Evolutionary conservation across 2,888 invertebrate species (phyloP).

Genomic region (Hypercompe scribonia): DNA sequence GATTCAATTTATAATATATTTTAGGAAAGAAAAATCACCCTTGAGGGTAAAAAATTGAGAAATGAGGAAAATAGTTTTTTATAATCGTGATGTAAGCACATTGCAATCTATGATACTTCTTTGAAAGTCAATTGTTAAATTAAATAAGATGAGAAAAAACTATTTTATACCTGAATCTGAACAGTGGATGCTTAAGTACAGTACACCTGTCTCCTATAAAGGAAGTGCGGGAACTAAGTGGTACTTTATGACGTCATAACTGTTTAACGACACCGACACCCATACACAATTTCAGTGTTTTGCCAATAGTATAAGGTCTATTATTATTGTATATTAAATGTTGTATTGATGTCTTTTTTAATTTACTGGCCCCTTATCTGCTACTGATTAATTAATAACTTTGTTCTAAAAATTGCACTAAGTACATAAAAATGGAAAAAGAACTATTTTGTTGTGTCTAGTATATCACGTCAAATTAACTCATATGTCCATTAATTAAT

Average conservation of each 20-base stretch:
- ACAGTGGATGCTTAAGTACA: conserved; percentile 11
- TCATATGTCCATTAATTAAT: background rate
- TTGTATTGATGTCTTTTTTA: background rate
- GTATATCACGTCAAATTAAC: background rate
- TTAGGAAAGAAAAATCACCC: too few relatives aligned
- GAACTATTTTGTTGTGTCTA: background rate
- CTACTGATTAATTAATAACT: background rate
- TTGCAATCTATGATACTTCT: too few relatives aligned
- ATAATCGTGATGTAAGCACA: too few relatives aligned
- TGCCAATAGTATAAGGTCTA: background rate
- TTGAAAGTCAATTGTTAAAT: background rate
- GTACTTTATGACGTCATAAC: conserved; percentile 37
- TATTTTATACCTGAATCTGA: background rate
- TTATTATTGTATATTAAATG: too few relatives aligned
- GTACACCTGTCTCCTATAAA: conserved; percentile 48
- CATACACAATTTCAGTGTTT: background rate
- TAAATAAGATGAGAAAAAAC: too few relatives aligned
- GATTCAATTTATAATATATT: too few relatives aligned
- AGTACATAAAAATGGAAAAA: background rate
- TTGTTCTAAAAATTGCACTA: background rate
- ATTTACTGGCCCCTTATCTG: background rate
- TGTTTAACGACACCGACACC: conserved; percentile 14
- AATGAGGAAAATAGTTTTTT: too few relatives aligned
- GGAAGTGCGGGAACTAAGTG: conserved; percentile 40
- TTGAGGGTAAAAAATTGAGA: too few relatives aligned